Evolutionary conservation across 2,113 vertebrate species (phyloP).

Genomic region (Hippolais icterina): DNA sequence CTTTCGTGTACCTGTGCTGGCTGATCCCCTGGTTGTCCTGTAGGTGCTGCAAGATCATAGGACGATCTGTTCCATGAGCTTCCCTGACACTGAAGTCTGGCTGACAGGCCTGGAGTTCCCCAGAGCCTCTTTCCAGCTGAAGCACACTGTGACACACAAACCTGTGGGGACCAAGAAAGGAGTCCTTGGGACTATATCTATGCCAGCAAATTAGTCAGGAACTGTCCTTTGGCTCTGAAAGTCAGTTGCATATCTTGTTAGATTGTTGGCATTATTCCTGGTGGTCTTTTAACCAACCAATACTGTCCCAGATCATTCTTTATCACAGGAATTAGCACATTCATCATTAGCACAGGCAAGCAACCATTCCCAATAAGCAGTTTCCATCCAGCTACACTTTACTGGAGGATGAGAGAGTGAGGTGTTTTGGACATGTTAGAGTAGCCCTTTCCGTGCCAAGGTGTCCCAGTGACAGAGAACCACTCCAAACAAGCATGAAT

Average conservation of each 20-base stretch:
- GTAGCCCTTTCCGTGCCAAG: neutral
- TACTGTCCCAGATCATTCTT: neutral
- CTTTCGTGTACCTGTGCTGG: neutral
- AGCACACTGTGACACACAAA: neutral
- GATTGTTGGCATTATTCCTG: neutral
- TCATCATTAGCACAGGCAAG: neutral
- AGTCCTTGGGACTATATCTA: neutral
- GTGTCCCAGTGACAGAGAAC: neutral
- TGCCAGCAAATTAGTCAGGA: neutral
- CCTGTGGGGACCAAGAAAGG: neutral
- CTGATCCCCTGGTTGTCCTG: neutral
- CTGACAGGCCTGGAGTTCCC: neutral
- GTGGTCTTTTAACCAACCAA: neutral
- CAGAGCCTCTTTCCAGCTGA: neutral
- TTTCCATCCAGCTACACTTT: neutral
- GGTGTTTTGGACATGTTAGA: neutral
- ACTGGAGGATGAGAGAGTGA: neutral
- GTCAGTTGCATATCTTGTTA: neutral
- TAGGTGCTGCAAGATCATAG: neutral
- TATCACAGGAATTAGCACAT: no score
- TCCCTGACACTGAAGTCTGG: accelerated
- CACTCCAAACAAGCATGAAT: neutral
- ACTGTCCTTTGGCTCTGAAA: neutral
- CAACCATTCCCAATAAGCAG: neutral
- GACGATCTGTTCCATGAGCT: neutral